These are phyloP conservation scores for Hirundo rustica DNA, from an alignment of 2,797 vertebrate genomes.

Conservation along the genomic window DNA sequence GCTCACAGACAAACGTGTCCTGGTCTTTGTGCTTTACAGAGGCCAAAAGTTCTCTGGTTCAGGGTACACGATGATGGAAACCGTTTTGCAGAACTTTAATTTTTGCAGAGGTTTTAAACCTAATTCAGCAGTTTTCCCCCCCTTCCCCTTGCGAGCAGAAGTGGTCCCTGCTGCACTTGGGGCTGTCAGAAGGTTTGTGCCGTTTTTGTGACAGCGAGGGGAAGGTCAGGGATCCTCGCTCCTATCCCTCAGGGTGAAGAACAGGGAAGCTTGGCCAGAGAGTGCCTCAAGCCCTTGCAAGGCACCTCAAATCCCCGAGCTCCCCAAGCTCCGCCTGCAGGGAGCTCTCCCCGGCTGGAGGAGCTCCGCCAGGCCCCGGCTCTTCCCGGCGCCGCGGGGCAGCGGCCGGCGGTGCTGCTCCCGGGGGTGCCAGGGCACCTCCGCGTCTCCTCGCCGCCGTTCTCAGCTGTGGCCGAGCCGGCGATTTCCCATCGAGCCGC, in stretches of 20 bases:
- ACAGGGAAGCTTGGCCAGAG: background rate
- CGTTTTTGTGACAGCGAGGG: background rate
- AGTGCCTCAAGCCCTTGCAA: no score
- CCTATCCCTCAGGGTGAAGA: background rate
- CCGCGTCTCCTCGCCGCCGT: rapidly evolving
- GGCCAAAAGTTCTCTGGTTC: background rate
- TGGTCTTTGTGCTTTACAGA: background rate
- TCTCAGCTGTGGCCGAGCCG: background rate
- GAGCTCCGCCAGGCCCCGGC: rapidly evolving
- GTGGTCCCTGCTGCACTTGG: background rate
- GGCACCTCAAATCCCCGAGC: background rate
- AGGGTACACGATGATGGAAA: background rate
- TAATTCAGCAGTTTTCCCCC: background rate
- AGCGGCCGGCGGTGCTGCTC: background rate
- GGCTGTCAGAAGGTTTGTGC: background rate
- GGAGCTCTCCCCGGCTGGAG: rapidly evolving
- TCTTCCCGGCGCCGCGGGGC: background rate
- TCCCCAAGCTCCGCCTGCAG: no score
- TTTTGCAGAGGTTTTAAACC: background rate
- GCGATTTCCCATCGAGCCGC: background rate
- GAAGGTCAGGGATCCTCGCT: background rate
- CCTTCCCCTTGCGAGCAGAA: rapidly evolving
- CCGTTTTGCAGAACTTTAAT: rapidly evolving
- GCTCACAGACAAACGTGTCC: background rate
- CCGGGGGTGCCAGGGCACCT: background rate